Evolutionary conservation across 2,797 vertebrate genomes (phyloP).

Genomic region (Denticeps clupeoides): DNA sequence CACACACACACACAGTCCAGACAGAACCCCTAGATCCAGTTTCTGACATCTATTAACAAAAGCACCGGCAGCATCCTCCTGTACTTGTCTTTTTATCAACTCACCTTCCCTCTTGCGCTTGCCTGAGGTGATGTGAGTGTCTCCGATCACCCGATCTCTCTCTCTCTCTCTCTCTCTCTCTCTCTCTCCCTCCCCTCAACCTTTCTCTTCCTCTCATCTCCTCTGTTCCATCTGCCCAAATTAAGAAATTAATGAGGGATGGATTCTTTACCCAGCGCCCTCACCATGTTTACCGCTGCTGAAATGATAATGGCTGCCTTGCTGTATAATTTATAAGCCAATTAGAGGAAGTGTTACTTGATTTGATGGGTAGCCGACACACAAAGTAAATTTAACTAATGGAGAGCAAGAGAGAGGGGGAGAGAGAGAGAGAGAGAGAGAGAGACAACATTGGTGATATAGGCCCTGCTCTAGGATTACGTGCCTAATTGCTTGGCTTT

Average conservation of each 20-base stretch:
- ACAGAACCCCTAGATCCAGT: slow-evolving; percentile 80
- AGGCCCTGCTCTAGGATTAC: slow-evolving; percentile 86
- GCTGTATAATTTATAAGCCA: slow-evolving; percentile 99
- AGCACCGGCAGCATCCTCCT: slow-evolving; percentile 62
- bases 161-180: slow-evolving; percentile 38
- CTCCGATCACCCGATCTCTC: slow-evolving; percentile 47
- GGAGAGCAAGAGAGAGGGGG: slow-evolving; percentile 71
- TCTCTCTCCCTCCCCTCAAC: slow-evolving; percentile 31
- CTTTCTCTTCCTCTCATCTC: slow-evolving; percentile 50
- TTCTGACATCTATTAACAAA: slow-evolving; percentile 84
- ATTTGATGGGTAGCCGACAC: slow-evolving; percentile 99
- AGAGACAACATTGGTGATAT: slow-evolving; percentile 63
- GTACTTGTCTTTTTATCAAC: slow-evolving; percentile 53
- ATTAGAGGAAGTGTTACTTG: slow-evolving; percentile 99
- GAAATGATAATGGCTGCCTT: slow-evolving; percentile 93
- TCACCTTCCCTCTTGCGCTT: slow-evolving; percentile 42
- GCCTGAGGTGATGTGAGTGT: slow-evolving; percentile 54
- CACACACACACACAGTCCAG: too few species aligned
- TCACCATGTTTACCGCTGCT: slow-evolving; percentile 99
- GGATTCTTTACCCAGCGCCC: slow-evolving; percentile 85
- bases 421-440: slow-evolving; percentile 38
- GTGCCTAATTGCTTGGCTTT: slow-evolving; percentile 98
- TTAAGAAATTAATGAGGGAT: slow-evolving; percentile 99
- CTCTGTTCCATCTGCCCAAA: slow-evolving; percentile 90
- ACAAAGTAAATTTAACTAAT: slow-evolving; percentile 99